Evolutionary conservation across 2,888 invertebrate genomes (phyloP).

Genomic region (Keiferia lycopersicella): DNA sequence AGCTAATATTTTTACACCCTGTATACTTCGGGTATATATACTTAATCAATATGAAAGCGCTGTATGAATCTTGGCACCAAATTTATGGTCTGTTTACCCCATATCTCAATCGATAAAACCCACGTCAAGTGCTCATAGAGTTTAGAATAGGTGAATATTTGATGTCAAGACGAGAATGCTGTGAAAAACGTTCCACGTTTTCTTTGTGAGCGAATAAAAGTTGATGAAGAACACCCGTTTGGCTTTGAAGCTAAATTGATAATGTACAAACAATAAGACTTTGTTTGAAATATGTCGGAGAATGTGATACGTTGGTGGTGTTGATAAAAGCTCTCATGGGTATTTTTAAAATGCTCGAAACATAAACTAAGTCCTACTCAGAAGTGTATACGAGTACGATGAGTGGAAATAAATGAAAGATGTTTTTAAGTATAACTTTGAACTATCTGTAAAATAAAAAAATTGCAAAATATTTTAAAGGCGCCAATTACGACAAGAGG

Average conservation of each 20-base stretch:
- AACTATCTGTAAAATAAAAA: too few species aligned
- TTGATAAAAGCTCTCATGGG: not conserved
- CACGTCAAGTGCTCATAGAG: slow-evolving; percentile 29
- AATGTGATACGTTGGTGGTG: not conserved
- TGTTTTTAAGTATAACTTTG: too few species aligned
- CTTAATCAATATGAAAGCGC: not conserved
- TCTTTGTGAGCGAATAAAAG: not conserved
- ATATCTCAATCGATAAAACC: slow-evolving; percentile 35
- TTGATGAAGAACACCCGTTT: not conserved
- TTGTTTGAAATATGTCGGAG: slow-evolving; percentile 5
- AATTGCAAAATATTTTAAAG: too few species aligned
- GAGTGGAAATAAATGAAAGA: too few species aligned
- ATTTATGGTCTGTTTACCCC: slow-evolving; percentile 44
- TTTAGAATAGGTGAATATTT: not conserved
- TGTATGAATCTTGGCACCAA: slow-evolving; percentile 1
- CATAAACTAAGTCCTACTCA: too few species aligned
- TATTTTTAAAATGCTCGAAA: too few species aligned
- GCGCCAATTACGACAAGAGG: too few species aligned
- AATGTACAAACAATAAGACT: not conserved
- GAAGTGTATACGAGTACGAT: too few species aligned
- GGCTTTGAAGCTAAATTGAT: not conserved
- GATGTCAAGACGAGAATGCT: not conserved
- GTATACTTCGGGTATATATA: too few species aligned
- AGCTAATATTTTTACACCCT: too few species aligned
- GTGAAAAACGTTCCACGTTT: not conserved